Conservation (phyloP, 2,797 vertebrate species). For the Pogoniulus pusillus region DNA sequence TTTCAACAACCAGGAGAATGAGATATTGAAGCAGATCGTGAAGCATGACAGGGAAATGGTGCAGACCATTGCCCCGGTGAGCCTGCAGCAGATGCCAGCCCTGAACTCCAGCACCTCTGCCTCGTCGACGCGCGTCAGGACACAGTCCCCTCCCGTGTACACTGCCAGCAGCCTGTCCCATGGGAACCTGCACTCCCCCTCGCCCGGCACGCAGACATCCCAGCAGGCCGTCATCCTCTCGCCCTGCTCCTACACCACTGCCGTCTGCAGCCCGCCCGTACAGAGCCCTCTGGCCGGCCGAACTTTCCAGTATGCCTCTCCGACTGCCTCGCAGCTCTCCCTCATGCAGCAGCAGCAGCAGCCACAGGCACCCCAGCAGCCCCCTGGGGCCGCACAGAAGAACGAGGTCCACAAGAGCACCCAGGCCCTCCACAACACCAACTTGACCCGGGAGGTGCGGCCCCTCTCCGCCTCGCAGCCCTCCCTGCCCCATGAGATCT, state of each 20-base stretch:
- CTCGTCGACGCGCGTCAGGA: constrained; percentile 84
- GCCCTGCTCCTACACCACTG: constrained; percentile 90
- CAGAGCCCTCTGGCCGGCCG: constrained; percentile 91
- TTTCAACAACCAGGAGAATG: constrained; percentile 99
- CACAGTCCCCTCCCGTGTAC: constrained; percentile 85
- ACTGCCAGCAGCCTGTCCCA: constrained; percentile 83
- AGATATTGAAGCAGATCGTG: constrained; percentile 99
- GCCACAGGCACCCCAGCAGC: constrained; percentile 77
- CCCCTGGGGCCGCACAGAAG: constrained; percentile 82
- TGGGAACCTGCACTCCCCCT: constrained; percentile 85
- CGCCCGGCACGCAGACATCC: constrained; percentile 82
- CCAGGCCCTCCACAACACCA: constrained; percentile 91
- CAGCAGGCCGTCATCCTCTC: constrained; percentile 88
- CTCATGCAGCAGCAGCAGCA: constrained; percentile 81
- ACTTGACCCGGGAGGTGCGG: constrained; percentile 90
- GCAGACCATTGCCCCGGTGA: constrained; percentile 88
- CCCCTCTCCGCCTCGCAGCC: constrained; percentile 97
- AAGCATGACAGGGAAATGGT: constrained; percentile 99
- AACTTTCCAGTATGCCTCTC: constrained; percentile 95
- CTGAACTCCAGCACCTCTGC: constrained; percentile 85
- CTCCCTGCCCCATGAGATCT: constrained; percentile 93
- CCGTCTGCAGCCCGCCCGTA: constrained; percentile 88
- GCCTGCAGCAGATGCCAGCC: constrained; percentile 84
- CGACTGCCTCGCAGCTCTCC: constrained; percentile 92
- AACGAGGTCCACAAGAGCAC: constrained; percentile 91